Evolutionary conservation across 2,797 vertebrate genomes (phyloP).

Genomic region (Mus spretus): DNA sequence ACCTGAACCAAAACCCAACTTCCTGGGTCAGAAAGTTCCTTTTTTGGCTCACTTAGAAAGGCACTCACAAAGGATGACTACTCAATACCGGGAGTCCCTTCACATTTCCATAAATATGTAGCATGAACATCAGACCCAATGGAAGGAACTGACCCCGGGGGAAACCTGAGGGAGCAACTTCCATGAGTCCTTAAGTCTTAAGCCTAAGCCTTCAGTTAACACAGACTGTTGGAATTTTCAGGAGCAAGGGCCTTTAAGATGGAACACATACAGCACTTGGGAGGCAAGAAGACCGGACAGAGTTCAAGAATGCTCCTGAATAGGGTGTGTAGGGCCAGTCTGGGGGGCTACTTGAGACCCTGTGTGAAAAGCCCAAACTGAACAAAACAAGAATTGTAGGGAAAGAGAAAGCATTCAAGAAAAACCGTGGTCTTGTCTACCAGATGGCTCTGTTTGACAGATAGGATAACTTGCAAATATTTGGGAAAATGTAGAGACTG

Average conservation of each 20-base stretch:
- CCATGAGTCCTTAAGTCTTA: neutral
- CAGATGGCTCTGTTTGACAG: neutral
- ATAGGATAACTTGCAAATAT: neutral
- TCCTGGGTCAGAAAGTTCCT: neutral
- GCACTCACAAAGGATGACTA: neutral
- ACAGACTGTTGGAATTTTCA: neutral
- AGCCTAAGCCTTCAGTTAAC: neutral
- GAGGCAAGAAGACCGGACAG: neutral
- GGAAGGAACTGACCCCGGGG: neutral
- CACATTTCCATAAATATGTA: neutral
- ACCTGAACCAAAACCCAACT: neutral
- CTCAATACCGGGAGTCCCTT: neutral
- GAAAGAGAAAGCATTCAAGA: neutral
- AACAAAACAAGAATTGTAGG: neutral
- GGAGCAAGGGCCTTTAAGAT: neutral
- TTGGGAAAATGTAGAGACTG: neutral
- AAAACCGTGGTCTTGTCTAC: neutral
- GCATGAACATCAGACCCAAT: neutral
- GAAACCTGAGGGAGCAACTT: neutral
- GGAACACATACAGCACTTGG: neutral
- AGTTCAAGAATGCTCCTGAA: neutral
- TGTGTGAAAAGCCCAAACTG: neutral
- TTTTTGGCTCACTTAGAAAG: neutral
- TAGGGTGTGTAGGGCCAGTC: too few relatives aligned
- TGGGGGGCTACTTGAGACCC: neutral